A percentile compares a stretch with the other conserved stretches of the same genome.
These are phyloP conservation scores for Eurosta solidaginis DNA, from an alignment of 1,140 invertebrate genomes.

Conservation along the genomic window DNA sequence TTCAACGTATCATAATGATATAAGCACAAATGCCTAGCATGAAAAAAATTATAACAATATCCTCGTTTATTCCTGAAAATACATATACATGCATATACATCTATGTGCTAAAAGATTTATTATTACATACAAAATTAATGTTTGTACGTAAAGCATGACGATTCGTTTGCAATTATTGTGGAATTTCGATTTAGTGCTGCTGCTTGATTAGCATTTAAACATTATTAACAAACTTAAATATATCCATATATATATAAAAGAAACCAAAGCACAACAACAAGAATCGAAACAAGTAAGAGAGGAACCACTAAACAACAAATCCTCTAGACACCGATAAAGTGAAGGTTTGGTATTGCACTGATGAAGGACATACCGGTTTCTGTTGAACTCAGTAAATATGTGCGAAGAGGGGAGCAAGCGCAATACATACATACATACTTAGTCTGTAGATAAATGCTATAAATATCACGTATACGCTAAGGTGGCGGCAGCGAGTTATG, in stretches of 20 bases:
- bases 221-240: background rate
- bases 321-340: background rate
- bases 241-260: background rate
- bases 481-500: background rate
- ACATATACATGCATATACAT: no score
- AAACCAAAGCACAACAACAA: background rate
- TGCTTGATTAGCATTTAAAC: background rate
- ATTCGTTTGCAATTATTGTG: background rate
- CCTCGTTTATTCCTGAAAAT: no score
- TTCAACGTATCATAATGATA: no score
- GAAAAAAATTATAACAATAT: no score
- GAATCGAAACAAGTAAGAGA: background rate
- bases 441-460: no score
- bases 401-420: no score
- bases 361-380: background rate
- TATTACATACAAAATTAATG: background rate
- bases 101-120: no score
- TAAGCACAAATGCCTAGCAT: no score
- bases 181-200: background rate
- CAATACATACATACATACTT: no score
- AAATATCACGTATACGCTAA: background rate
- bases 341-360: background rate
- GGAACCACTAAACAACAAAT: background rate
- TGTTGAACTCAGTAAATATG: background rate
- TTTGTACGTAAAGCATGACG: background rate